Evolutionary conservation across 2,888 invertebrate species (phyloP), one percentile per base, ranked within the genome.

Genomic region (Tenthredo scrophulariae): DNA sequence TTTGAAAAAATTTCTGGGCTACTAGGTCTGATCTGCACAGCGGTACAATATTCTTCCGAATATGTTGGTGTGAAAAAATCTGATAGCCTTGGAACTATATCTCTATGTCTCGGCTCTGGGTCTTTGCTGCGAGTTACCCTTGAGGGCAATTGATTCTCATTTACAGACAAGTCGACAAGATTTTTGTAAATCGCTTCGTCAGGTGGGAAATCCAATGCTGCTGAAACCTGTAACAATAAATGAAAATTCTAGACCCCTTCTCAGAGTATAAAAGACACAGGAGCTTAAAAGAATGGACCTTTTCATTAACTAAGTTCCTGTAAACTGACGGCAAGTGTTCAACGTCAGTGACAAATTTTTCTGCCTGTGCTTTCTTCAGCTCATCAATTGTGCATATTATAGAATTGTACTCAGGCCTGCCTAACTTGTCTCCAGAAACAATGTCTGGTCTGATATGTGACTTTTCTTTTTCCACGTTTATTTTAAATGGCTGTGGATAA

Each of bases 321-420:
- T 91, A 89, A 22, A 77, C 37, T 40, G 86, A 46, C 40, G 92
- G 89, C 79, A 92, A 87, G 85, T 89, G 88, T 46, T 91, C 88
- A 13, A 90, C 33, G 84, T 91, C 88, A 33, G 77, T 87, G 1
- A 89, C 79, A 77, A 89, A 75, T 79, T 89, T 90, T 79, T 91
- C 90, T 18, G 89, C 87, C 37, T 90, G 86, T 18, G 88, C 85
- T 74, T 91, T 86, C 6, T 89, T 89, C 43, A 93, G 85, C 86
- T 90, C 89, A 79, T 89, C 89, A 26, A 92, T 90, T 3, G 91
- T 91, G 65, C 87, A 87, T 65, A 89, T 86, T 40, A 91, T 92
- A 1, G 93, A 92, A 88, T 93, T 93, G 46, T 91, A 92, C 85
- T 92, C 90, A 2, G 93, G 93, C 15, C 88, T 88, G 4, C 85